A percentile compares a stretch with the other conserved stretches of the same genome.
Conservation (phyloP, 2,113 vertebrate genomes). For the Gallinago undulata region DNA sequence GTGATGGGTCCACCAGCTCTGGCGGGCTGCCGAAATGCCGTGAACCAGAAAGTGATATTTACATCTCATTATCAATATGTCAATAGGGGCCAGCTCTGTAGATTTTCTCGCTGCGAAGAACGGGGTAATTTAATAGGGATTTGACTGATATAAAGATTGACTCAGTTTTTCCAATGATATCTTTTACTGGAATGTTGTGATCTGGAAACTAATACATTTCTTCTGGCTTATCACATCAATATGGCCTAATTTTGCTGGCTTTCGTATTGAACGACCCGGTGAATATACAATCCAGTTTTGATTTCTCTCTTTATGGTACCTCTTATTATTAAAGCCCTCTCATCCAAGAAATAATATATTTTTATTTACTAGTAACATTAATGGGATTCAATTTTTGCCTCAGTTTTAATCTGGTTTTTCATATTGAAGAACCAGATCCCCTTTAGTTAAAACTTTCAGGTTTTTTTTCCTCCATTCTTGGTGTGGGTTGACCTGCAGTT, state of each 20-base stretch:
- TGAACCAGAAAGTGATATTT: neutral
- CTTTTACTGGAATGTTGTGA: neutral
- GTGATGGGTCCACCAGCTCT: neutral
- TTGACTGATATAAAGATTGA: neutral
- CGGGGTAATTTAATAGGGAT: neutral
- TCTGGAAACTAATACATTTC: slow-evolving; percentile 21
- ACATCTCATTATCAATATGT: neutral
- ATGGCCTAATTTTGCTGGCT: slow-evolving; percentile 15
- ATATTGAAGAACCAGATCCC: neutral
- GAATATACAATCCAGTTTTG: slow-evolving; percentile 6
- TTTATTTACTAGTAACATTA: slow-evolving; percentile 12
- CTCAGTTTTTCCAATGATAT: neutral
- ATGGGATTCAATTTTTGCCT: slow-evolving; percentile 34
- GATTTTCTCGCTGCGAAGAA: neutral
- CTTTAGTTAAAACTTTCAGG: neutral
- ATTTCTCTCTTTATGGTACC: slow-evolving; percentile 19
- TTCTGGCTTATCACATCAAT: slow-evolving; percentile 36
- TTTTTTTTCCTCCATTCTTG: neutral
- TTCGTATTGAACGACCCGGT: slow-evolving; percentile 3
- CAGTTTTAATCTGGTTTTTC: slow-evolving; percentile 17
- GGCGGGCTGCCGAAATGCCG: neutral
- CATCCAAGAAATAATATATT: slow-evolving; percentile 33
- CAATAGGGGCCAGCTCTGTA: neutral
- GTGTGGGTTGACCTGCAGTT: neutral
- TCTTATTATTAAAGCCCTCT: slow-evolving; percentile 31